phyloP scores from a whole-genome alignment of 2,797 vertebrate genomes.

The Falco peregrinus region DNA sequence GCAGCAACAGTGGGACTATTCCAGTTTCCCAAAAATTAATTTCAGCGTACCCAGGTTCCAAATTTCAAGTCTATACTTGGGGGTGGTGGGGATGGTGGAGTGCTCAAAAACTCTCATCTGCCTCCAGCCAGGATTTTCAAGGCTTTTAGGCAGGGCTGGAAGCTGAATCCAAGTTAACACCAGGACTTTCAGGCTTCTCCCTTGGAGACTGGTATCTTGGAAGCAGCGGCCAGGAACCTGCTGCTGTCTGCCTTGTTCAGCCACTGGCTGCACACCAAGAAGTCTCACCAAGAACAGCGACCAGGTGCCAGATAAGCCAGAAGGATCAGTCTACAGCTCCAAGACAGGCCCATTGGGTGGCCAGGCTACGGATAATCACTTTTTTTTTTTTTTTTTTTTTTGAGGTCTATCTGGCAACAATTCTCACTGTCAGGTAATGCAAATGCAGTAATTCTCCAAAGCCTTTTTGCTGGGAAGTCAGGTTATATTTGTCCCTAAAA shows the following conservation, averaged over 20 bases:
- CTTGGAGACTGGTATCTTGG: neutral
- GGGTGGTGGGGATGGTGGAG: too few relatives aligned
- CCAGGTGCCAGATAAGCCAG: neutral
- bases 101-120: neutral
- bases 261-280: too few relatives aligned
- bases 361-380: neutral
- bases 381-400: neutral
- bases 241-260: neutral
- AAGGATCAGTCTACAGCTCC: neutral
- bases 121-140: neutral
- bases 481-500: neutral
- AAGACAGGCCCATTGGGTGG: neutral
- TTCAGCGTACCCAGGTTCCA: neutral
- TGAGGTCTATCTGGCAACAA: neutral
- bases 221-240: neutral
- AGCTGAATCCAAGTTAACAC: neutral
- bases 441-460: neutral
- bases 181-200: neutral
- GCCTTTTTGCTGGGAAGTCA: neutral
- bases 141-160: neutral
- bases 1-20: neutral
- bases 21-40: neutral
- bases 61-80: neutral
- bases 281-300: neutral
- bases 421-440: neutral